Conservation (phyloP, 2,113 vertebrate species). For the Chionis minor region DNA sequence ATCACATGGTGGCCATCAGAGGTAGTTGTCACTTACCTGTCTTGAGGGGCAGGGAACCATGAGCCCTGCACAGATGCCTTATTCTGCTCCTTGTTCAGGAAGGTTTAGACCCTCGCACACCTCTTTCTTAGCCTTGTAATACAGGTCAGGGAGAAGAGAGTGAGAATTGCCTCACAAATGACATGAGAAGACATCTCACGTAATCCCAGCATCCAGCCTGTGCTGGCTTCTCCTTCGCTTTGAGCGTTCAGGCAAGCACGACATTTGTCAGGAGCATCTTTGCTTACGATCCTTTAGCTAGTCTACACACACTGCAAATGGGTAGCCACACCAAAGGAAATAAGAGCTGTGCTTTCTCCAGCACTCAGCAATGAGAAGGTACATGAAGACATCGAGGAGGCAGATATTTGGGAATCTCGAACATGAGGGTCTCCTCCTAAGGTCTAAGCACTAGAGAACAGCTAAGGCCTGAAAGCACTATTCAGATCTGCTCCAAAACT, state of each 20-base stretch:
- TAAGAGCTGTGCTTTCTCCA: not conserved
- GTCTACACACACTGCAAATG: not conserved
- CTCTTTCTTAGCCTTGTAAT: not conserved
- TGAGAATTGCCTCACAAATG: rapidly evolving
- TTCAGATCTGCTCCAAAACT: not conserved
- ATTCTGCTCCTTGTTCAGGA: not conserved
- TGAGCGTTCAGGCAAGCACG: not conserved
- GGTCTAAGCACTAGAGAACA: not conserved
- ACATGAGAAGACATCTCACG: rapidly evolving
- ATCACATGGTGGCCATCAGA: not conserved
- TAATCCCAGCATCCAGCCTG: not conserved
- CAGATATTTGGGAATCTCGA: not conserved
- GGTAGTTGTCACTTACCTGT: not conserved
- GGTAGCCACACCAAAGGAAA: not conserved
- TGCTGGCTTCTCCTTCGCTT: not conserved
- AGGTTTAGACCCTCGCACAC: not conserved
- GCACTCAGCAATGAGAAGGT: not conserved
- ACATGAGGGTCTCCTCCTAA: not conserved
- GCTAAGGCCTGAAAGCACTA: not conserved
- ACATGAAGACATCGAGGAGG: not conserved
- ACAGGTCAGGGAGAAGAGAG: not conserved
- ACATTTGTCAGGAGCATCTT: not conserved
- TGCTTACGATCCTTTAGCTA: not conserved
- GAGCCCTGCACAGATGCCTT: not conserved
- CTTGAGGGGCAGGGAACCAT: not conserved